Percentiles rank a stretch among this genome's conserved stretches.
Conservation (phyloP, 2,888 invertebrate species). For the Anoplius nigerrimus region DNA sequence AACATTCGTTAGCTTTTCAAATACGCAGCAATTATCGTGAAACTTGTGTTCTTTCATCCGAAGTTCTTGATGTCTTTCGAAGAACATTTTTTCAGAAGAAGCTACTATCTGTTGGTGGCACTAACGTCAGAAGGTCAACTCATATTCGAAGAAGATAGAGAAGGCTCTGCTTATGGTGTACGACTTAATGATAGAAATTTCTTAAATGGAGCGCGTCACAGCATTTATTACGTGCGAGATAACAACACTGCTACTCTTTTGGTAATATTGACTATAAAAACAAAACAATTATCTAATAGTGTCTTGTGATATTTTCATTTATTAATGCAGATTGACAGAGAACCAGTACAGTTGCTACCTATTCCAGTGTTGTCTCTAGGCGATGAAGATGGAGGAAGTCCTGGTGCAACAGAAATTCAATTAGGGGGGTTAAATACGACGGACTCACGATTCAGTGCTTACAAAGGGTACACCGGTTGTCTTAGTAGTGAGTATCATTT, state of each 20-base stretch:
- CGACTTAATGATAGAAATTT: conserved; percentile 87
- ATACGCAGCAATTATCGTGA: not conserved
- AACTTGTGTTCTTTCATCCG: no score
- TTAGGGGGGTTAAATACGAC: conserved; percentile 91
- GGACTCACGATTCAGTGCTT: conserved; percentile 87
- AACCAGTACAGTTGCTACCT: conserved; percentile 82
- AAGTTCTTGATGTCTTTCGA: conserved; percentile 49
- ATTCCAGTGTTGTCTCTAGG: conserved; percentile 83
- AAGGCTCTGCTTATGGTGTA: conserved; percentile 84
- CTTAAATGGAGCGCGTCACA: conserved; percentile 88
- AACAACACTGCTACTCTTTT: conserved; percentile 82
- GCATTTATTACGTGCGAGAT: conserved; percentile 82
- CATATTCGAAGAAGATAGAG: conserved; percentile 90
- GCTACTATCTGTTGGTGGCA: conserved; percentile 89
- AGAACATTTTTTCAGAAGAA: conserved; percentile 78
- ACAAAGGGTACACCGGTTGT: conserved; percentile 92
- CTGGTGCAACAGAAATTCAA: conserved; percentile 87
- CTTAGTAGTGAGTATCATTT: conserved; percentile 84
- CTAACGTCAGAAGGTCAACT: conserved; percentile 89
- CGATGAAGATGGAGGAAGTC: conserved; percentile 75
- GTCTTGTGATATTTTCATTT: no score
- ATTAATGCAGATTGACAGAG: conserved; percentile 82
- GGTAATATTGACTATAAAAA: conserved; percentile 59
- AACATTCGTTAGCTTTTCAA: conserved; percentile 54
- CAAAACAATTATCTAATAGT: no score